These are phyloP conservation scores for Oligia latruncula DNA, from an alignment of 2,888 invertebrate genomes.

Conservation along the genomic window DNA sequence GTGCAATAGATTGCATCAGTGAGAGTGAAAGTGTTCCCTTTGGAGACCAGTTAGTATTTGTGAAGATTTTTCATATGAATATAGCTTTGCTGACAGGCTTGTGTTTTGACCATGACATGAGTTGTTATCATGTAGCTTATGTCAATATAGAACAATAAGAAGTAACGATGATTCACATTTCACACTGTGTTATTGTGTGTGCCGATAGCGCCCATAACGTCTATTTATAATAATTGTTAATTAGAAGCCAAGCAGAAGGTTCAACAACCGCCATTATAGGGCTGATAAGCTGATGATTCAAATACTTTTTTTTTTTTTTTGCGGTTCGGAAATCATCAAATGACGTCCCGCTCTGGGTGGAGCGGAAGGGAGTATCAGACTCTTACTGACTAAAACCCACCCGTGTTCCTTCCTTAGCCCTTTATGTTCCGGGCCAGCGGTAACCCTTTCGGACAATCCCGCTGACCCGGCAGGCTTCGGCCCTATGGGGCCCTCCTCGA, in stretches of 20 bases:
- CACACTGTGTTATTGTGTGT: background rate
- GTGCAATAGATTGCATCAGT: background rate
- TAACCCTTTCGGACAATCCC: too few relatives aligned
- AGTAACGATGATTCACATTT: background rate
- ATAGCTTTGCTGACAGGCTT: background rate
- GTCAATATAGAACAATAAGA: background rate
- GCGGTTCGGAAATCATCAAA: too few relatives aligned
- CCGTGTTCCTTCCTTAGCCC: too few relatives aligned
- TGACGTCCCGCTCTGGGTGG: too few relatives aligned
- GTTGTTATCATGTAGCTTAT: background rate
- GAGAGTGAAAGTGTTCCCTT: background rate
- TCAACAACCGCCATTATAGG: background rate
- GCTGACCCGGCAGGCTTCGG: too few relatives aligned
- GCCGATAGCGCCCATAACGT: background rate
- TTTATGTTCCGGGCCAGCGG: too few relatives aligned
- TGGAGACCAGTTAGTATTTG: background rate
- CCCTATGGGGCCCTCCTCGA: too few relatives aligned
- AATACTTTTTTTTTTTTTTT: background rate
- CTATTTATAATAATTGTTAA: background rate
- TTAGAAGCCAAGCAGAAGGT: background rate
- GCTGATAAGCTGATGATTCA: slow-evolving; percentile 7
- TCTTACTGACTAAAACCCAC: too few relatives aligned
- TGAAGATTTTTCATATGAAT: background rate
- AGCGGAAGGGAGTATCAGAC: too few relatives aligned
- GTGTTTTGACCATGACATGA: background rate